phyloP scores from a whole-genome alignment of 2,113 vertebrate genomes.

The Scomber japonicus region DNA sequence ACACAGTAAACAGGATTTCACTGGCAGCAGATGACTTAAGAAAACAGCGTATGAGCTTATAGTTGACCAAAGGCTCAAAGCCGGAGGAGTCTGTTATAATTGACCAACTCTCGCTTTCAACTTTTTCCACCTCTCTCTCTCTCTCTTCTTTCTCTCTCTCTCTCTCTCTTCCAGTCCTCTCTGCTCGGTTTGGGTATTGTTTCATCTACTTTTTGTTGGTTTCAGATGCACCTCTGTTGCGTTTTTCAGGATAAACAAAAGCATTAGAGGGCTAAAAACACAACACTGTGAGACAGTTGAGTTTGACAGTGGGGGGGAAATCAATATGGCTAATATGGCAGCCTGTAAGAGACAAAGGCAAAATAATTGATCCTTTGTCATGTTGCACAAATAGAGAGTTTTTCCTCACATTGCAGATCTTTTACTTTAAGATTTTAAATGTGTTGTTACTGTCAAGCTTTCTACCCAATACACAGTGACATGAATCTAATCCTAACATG shows the following conservation, averaged over 20 bases:
- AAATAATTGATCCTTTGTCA: conserved; percentile 22
- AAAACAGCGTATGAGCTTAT: conserved; percentile 50
- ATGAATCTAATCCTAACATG: neutral
- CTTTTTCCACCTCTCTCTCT: conserved; percentile 6
- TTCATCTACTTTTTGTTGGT: conserved; percentile 35
- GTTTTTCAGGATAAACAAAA: conserved; percentile 68
- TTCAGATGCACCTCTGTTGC: conserved; percentile 32
- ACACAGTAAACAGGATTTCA: conserved; percentile 72
- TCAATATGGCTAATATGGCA: conserved; percentile 48
- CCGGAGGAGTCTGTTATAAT: conserved; percentile 67
- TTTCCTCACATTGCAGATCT: too few relatives aligned
- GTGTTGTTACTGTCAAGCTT: neutral
- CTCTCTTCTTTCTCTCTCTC: neutral
- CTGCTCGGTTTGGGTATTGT: conserved; percentile 39
- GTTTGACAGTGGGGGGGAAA: conserved; percentile 29
- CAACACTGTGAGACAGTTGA: conserved; percentile 29
- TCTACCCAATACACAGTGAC: neutral
- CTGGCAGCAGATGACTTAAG: conserved; percentile 55
- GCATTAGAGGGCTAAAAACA: conserved; percentile 44
- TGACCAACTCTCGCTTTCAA: conserved; percentile 72
- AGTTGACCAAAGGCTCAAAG: conserved; percentile 57
- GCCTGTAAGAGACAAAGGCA: conserved; percentile 37
- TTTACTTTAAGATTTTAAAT: too few relatives aligned
- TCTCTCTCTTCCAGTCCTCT: conserved; percentile 5
- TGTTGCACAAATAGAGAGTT: neutral